phyloP scores from a whole-genome alignment of 2,888 invertebrate genomes.

The Heliconius hortense region DNA sequence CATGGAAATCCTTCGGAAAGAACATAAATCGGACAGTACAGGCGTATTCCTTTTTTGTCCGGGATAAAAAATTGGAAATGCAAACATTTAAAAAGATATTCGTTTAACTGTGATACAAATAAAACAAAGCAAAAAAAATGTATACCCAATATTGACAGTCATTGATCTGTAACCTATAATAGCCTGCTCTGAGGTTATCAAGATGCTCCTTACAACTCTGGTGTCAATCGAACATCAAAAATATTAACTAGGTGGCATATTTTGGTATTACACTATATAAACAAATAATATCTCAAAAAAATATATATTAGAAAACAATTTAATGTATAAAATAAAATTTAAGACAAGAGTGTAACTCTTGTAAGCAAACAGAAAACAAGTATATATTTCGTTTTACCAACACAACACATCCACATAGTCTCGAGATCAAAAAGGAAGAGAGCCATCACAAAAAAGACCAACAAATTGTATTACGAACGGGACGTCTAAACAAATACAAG shows the following conservation, averaged over 20 bases:
- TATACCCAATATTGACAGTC: conserved; percentile 30
- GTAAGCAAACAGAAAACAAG: conserved; percentile 7
- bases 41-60: conserved; percentile 37
- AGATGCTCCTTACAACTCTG: conserved; percentile 27
- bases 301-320: background rate
- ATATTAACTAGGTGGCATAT: background rate
- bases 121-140: conserved; percentile 2
- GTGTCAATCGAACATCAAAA: conserved; percentile 18
- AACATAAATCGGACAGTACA: conserved; percentile 47
- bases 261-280: background rate
- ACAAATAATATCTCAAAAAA: background rate
- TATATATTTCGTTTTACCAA: conserved; percentile 8
- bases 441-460: conserved; percentile 30
- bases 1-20: conserved; percentile 48
- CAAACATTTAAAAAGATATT: conserved; percentile 31
- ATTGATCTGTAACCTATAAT: conserved; percentile 27
- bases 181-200: conserved; percentile 30
- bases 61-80: conserved; percentile 36
- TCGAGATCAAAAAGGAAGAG: conserved; percentile 25
- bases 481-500: conserved; percentile 42
- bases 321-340: background rate
- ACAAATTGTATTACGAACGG: conserved; percentile 41
- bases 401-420: background rate
- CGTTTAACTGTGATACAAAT: conserved; percentile 1
- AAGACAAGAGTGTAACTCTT: background rate